Conservation (phyloP, 2,888 invertebrate genomes). For the Xestobium rufovillosum region DNA sequence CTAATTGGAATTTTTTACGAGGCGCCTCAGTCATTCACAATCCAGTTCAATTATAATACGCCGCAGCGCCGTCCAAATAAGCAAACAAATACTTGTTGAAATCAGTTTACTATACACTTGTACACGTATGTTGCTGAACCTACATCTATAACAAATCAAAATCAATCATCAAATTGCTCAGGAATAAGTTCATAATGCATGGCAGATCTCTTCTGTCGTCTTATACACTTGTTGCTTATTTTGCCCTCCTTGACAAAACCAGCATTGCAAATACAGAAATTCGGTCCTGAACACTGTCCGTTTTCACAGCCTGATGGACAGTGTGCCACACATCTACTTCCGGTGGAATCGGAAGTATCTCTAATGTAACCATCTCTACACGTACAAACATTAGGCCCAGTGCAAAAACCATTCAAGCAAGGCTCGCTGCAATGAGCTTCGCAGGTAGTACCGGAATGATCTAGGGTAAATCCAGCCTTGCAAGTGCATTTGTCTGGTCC, state of each 20-base stretch:
- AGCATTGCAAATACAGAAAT: constrained; percentile 64
- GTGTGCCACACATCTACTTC: constrained; percentile 45
- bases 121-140: too few relatives aligned
- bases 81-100: too few relatives aligned
- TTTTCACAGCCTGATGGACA: constrained; percentile 68
- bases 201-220: constrained; percentile 41
- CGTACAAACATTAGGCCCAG: constrained; percentile 39
- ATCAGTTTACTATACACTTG: too few relatives aligned
- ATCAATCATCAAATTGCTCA: constrained; percentile 20
- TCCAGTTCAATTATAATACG: too few relatives aligned
- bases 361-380: constrained; percentile 40
- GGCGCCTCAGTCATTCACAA: too few relatives aligned
- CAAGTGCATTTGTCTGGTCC: constrained; percentile 52
- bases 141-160: too few relatives aligned
- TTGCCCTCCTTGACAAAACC: constrained; percentile 62
- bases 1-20: too few relatives aligned
- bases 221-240: constrained; percentile 56
- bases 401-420: constrained; percentile 47
- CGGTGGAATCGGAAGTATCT: constrained; percentile 32
- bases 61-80: too few relatives aligned
- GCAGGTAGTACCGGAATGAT: constrained; percentile 37
- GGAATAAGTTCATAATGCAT: constrained; percentile 38
- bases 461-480: constrained; percentile 40
- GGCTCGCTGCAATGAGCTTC: constrained; percentile 43
- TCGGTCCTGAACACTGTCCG: constrained; percentile 64